These are phyloP conservation scores for Drosophila quinaria DNA, from an alignment of 2,888 invertebrate genomes.

Conservation along the genomic window DNA sequence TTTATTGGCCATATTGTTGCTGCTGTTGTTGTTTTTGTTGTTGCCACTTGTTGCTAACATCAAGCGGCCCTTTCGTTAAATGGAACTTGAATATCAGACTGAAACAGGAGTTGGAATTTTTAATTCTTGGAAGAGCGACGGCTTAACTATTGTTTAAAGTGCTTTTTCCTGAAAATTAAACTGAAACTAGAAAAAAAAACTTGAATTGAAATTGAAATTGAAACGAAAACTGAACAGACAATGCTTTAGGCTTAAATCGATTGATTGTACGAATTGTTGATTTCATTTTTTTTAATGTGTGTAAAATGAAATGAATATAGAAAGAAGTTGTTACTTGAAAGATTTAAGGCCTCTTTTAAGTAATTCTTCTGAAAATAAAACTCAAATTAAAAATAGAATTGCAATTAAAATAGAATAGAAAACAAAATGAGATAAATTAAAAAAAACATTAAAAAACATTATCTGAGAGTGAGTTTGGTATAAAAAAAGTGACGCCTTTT, in stretches of 20 bases:
- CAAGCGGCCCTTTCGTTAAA: constrained; percentile 1
- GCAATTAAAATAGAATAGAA: neutral
- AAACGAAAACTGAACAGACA: neutral
- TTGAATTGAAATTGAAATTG: constrained; percentile 4
- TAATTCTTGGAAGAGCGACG: neutral
- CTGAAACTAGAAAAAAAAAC: neutral
- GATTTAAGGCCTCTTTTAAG: too few species aligned
- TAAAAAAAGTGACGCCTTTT: too few species aligned
- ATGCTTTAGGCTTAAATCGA: too few species aligned
- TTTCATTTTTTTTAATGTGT: too few species aligned
- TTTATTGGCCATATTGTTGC: constrained; percentile 33
- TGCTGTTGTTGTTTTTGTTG: constrained; percentile 21
- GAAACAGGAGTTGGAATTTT: constrained; percentile 2
- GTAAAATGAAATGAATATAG: too few species aligned
- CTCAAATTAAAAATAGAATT: too few species aligned
- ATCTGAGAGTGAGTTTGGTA: too few species aligned
- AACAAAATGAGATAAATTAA: neutral
- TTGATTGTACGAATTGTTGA: too few species aligned
- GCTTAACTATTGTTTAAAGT: neutral
- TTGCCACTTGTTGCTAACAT: constrained; percentile 40
- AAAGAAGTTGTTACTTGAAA: too few species aligned
- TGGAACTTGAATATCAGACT: neutral
- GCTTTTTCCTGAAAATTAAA: neutral
- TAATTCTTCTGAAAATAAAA: too few species aligned
- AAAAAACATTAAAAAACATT: too few species aligned